Percentiles rank a stretch among this genome's conserved stretches.
These are phyloP conservation scores for Rotaria socialis DNA, from an alignment of 2,888 invertebrate species.

Conservation along the genomic window DNA sequence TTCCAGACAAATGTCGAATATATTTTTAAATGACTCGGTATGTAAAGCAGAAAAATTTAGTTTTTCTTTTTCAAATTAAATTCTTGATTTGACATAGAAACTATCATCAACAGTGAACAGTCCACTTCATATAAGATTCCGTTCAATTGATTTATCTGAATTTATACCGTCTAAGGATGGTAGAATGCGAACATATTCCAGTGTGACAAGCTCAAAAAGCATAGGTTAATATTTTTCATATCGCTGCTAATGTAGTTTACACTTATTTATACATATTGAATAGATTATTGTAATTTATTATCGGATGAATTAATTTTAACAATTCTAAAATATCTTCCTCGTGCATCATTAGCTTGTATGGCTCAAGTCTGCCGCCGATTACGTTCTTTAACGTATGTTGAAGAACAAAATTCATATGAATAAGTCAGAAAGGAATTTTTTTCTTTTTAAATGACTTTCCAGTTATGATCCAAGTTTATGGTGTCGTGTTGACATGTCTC, in stretches of 20 bases:
- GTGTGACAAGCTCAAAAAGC: not conserved
- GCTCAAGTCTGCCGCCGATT: slow-evolving; percentile 73
- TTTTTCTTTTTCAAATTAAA: too few relatives aligned
- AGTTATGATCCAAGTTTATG: slow-evolving; percentile 26
- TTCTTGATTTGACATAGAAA: not conserved
- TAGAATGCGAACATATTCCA: not conserved
- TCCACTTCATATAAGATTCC: not conserved
- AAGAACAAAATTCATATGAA: too few relatives aligned
- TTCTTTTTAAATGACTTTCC: not conserved
- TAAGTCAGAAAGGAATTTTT: not conserved
- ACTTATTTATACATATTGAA: not conserved
- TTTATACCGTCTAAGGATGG: not conserved
- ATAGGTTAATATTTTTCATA: not conserved
- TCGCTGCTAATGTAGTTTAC: not conserved
- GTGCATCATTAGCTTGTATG: slow-evolving; percentile 69
- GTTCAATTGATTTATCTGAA: not conserved
- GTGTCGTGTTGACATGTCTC: slow-evolving; percentile 28
- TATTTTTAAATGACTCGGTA: not conserved
- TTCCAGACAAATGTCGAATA: not conserved
- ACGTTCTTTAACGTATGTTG: slow-evolving; percentile 67
- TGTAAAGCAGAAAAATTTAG: too few relatives aligned
- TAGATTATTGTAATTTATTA: slow-evolving; percentile 70
- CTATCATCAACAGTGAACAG: not conserved
- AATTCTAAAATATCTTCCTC: slow-evolving; percentile 78
- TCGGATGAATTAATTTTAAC: slow-evolving; percentile 79